Evolutionary conservation across 2,113 vertebrate species (phyloP), one percentile per base, ranked within the genome.

Genomic region (Poeciliopsis occidentalis): DNA sequence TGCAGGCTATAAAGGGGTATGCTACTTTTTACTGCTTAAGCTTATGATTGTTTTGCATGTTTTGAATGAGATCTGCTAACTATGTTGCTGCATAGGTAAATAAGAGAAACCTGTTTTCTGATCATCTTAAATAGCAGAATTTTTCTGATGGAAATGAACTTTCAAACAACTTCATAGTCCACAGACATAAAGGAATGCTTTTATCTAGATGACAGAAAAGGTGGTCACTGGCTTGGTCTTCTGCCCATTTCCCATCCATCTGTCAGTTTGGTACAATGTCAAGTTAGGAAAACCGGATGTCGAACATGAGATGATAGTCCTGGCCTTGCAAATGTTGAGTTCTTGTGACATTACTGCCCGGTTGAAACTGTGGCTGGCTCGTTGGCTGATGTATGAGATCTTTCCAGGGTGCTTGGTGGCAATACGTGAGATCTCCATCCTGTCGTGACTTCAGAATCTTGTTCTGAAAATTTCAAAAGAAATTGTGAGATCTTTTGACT

Each of bases 341-440:
- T 34, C 60, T 12, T 47, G 31, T 60, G 17, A 26, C 0, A 29
- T 78, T 12, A 2, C 12, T 47, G 66, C 62, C 66, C 31, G 37
- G 73, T 64, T 26, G 24, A 13, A n/a, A 3, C 26, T 17, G 1
- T 24, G 60, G 73, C 11, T n/a, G 32, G n/a, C 80, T 88, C 88
- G 8, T 62, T 29, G 64, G 65, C 30, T 0, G 0, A 0, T 2
- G 66, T 1, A 1, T 13, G 29, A 6, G 27, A 0, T 71, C 78
- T 83, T 0, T 84, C 32, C 0, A 93, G 80, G 2, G 86, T 85
- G 75, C 0, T 73, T 12, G 67, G 11, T 10, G 91, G 91, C 86
- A 92, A 87, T 1, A 2, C 69, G 69, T 92, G 89, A 71, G 41
- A 0, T 64, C 76, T 86, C 91, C 91, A 92, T 4, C 7, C 1